Conservation (phyloP, 2,888 invertebrate species). For the Entomobrya proxima region DNA sequence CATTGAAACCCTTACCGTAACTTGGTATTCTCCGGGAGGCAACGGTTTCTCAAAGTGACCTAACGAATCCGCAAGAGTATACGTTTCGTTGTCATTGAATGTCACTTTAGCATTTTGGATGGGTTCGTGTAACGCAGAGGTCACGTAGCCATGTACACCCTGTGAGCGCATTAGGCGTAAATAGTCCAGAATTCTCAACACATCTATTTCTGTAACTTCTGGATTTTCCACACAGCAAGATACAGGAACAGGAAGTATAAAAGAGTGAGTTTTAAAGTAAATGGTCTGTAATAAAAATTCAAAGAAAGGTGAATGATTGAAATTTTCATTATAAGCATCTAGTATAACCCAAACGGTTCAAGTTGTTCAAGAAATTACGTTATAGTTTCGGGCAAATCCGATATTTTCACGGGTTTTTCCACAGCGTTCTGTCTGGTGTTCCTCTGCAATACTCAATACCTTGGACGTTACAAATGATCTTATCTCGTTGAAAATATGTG, state of each 20-base stretch:
- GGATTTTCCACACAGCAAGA: conserved; percentile 57
- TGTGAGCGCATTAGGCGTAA: conserved; percentile 59
- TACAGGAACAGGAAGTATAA: conserved; percentile 66
- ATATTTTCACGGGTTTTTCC: conserved; percentile 19
- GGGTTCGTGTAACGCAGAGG: conserved; percentile 71
- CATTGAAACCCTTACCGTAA: conserved; percentile 61
- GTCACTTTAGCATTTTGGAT: conserved; percentile 68
- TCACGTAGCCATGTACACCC: conserved; percentile 73
- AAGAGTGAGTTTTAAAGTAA: conserved; percentile 44
- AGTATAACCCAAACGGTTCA: background rate
- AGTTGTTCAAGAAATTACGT: background rate
- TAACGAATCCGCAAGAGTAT: conserved; percentile 68
- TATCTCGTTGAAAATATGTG: conserved; percentile 3
- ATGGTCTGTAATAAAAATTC: conserved; percentile 45
- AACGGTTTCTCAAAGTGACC: conserved; percentile 74
- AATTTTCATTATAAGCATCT: background rate
- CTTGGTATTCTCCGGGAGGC: conserved; percentile 62
- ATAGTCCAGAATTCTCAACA: conserved; percentile 53
- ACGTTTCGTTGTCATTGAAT: conserved; percentile 70
- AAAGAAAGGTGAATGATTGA: background rate
- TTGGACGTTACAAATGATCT: conserved; percentile 3
- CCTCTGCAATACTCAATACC: conserved; percentile 4
- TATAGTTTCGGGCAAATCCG: conserved; percentile 21
- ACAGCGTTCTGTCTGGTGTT: background rate
- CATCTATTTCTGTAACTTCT: conserved; percentile 44